These are phyloP conservation scores for Nasonovia ribisnigri DNA, from an alignment of 2,888 invertebrate species.

Conservation along the genomic window DNA sequence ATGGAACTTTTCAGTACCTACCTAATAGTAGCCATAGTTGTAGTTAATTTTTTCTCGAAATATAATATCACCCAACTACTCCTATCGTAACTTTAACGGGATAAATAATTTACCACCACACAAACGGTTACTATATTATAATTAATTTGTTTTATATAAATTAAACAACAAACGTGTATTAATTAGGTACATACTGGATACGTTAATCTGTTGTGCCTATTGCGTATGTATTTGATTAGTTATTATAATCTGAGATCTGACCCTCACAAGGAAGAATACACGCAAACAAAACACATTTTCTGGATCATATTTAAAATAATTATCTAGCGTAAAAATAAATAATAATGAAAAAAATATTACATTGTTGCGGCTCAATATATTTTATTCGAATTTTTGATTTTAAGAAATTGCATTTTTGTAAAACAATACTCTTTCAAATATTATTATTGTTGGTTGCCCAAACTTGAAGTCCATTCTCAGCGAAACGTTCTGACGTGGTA, in stretches of 20 bases:
- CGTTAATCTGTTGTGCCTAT: not conserved
- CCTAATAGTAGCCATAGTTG: too few species aligned
- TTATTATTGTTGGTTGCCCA: not conserved
- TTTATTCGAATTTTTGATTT: not conserved
- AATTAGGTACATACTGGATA: not conserved
- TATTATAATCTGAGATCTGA: not conserved
- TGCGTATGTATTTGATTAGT: not conserved
- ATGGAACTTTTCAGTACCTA: not conserved
- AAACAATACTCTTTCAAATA: not conserved
- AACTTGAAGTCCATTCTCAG: not conserved
- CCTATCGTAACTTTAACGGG: not conserved
- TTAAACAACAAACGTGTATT: not conserved
- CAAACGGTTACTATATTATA: not conserved
- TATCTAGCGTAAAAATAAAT: not conserved
- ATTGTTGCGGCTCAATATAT: not conserved
- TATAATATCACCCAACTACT: not conserved
- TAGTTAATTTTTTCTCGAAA: not conserved
- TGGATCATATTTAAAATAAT: not conserved
- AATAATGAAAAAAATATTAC: not conserved
- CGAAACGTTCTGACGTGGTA: not conserved
- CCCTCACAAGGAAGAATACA: not conserved
- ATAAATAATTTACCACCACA: not conserved
- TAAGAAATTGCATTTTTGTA: not conserved
- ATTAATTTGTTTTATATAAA: not conserved
- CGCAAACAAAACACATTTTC: not conserved